These are phyloP conservation scores for Channa argus DNA, from an alignment of 2,113 vertebrate genomes.

Conservation along the genomic window DNA sequence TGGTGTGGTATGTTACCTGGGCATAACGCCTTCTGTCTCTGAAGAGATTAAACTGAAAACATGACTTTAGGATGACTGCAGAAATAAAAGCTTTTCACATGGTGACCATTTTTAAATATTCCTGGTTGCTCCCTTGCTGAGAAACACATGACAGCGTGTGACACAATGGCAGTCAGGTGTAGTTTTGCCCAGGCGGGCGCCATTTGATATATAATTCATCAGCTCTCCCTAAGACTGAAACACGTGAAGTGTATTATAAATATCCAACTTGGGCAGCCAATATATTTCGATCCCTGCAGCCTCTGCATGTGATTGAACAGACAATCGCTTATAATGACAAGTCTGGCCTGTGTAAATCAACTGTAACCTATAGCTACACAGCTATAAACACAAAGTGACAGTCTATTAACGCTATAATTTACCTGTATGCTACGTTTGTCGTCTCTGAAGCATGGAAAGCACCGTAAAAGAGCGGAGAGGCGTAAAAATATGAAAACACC, in stretches of 20 bases:
- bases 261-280: conserved; percentile 27
- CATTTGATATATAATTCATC: conserved; percentile 50
- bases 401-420: conserved; percentile 48
- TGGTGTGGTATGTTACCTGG: background rate
- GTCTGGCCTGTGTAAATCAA: background rate
- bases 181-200: conserved; percentile 35
- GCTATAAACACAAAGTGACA: conserved; percentile 5
- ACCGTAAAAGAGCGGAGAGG: conserved; percentile 49
- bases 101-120: conserved; percentile 13
- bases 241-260: conserved; percentile 11
- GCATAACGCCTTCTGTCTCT: background rate
- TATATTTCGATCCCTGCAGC: conserved; percentile 22
- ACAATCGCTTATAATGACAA: conserved; percentile 17
- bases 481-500: conserved; percentile 68
- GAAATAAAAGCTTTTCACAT: conserved; percentile 4
- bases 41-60: background rate
- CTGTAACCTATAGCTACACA: conserved; percentile 2
- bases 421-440: conserved; percentile 77
- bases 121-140: conserved; percentile 1
- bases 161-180: conserved; percentile 50
- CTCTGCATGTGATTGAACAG: conserved; percentile 31
- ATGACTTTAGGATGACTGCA: conserved; percentile 35
- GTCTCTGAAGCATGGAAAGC: conserved; percentile 79
- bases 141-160: conserved; percentile 22
- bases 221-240: conserved; percentile 17